Conservation (phyloP, 2,113 vertebrate species). For the Microtus montanus region DNA sequence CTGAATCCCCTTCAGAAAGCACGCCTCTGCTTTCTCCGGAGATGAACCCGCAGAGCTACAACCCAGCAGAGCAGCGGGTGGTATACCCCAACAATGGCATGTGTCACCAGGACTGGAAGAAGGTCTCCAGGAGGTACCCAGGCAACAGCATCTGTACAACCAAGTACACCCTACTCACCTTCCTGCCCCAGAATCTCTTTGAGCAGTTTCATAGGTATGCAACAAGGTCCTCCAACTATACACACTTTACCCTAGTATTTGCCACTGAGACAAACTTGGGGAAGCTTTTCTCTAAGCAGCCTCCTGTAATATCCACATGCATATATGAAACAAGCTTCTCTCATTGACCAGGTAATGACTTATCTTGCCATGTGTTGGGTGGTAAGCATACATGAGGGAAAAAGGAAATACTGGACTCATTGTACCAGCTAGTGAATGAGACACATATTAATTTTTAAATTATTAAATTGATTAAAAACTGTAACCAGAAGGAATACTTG, state of each 20-base stretch:
- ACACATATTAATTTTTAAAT: slow-evolving; percentile 4
- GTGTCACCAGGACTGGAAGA: slow-evolving; percentile 70
- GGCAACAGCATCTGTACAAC: slow-evolving; percentile 83
- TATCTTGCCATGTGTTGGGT: neutral
- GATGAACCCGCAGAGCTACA: neutral
- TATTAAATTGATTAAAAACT: neutral
- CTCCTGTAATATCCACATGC: neutral
- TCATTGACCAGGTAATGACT: neutral
- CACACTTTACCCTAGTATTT: neutral
- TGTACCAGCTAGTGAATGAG: neutral
- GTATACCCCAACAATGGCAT: slow-evolving; percentile 81
- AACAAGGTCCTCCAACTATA: no score
- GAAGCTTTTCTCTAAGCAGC: neutral
- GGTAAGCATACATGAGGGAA: neutral
- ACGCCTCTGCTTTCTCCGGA: slow-evolving; percentile 77
- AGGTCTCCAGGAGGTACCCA: slow-evolving; percentile 61
- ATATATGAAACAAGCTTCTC: neutral
- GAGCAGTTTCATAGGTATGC: slow-evolving; percentile 87
- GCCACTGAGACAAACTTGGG: neutral
- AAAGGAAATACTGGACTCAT: neutral
- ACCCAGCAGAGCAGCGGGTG: slow-evolving; percentile 66
- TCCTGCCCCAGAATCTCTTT: slow-evolving; percentile 85
- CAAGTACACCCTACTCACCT: slow-evolving; percentile 85
- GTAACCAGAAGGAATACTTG: neutral
- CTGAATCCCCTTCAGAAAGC: slow-evolving; percentile 67